A percentile compares a stretch with the other conserved stretches of the same genome.
These are phyloP conservation scores for Myotis davidii DNA, from an alignment of 2,113 vertebrate species.

Conservation along the genomic window DNA sequence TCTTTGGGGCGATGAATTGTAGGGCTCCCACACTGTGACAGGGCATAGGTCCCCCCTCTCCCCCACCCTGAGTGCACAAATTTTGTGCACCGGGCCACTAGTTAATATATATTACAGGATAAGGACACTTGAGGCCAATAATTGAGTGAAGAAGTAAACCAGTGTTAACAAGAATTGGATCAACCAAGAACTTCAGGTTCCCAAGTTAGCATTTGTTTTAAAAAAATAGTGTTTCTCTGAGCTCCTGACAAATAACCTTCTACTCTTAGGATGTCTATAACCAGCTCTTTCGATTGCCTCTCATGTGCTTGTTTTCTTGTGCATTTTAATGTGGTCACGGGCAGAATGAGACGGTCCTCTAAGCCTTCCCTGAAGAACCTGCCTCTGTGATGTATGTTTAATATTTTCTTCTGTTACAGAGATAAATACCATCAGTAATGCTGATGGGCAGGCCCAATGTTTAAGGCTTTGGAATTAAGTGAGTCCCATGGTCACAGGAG, in stretches of 20 bases:
- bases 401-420: constrained; percentile 6
- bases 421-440: constrained; percentile 10
- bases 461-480: not conserved
- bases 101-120: not conserved
- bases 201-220: not conserved
- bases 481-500: not conserved
- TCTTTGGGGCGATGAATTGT: too few relatives aligned
- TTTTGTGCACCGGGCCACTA: too few relatives aligned
- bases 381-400: constrained; percentile 28
- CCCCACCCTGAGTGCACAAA: too few relatives aligned
- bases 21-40: too few relatives aligned
- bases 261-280: not conserved
- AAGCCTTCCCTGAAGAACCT: not conserved
- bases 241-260: not conserved
- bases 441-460: not conserved
- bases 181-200: not conserved
- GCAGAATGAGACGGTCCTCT: not conserved
- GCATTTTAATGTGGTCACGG: constrained; percentile 12
- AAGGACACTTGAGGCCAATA: not conserved
- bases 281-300: not conserved
- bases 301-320: not conserved
- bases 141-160: not conserved
- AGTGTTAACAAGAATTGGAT: not conserved
- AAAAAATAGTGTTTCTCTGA: not conserved
- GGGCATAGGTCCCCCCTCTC: too few relatives aligned